Evolutionary conservation across 2,113 vertebrate genomes (phyloP), one percentile per base, ranked within the genome.

Genomic region (Zapus hudsonius): DNA sequence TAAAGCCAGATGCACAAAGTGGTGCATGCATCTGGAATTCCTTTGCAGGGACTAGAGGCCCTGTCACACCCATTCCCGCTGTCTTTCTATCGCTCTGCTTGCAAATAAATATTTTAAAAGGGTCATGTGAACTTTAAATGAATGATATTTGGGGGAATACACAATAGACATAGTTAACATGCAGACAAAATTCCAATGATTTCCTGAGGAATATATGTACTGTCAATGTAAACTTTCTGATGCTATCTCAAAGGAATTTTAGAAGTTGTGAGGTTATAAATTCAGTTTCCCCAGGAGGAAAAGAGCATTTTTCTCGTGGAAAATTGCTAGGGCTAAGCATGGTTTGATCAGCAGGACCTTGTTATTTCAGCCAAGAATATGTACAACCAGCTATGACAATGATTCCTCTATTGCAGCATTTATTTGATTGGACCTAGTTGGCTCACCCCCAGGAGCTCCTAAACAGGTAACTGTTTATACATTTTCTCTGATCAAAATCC

Each of bases 181-280:
- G 7, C 31, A 78, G 52, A 84, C 27, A 84, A 84, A 29, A 84
- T n/a, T 87, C 36, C 90, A 93, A 75, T 81, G 63, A 85, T 88
- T 67, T 84, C 36, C 75, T 86, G 87, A 74, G 52, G 94, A 87
- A 80, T 93, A 90, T 17, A 8, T 61, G 7, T 87, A 57, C 59
- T 63, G 80, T 88, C 76, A 83, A 73, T 61, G 82, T 90, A 69
- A 84, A 90, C n/a, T n/a, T n/a, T n/a, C n/a, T n/a, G n/a, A n/a
- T n/a, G n/a, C n/a, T n/a, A n/a, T 87, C 69, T 93, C 61, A 86
- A 73, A 31, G 86, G 57, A 61, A 84, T 89, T 84, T 95, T 42
- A 89, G 40, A 89, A 87, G 47, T 31, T 75, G 7, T 64, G 42
- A 84, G 7, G 44, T 79, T 95, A 94, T 93, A 66, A 40, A 83